Evolutionary conservation across 2,888 invertebrate genomes (phyloP), one percentile per base, ranked within the genome.

Genomic region (Drosophila eohydei): DNA sequence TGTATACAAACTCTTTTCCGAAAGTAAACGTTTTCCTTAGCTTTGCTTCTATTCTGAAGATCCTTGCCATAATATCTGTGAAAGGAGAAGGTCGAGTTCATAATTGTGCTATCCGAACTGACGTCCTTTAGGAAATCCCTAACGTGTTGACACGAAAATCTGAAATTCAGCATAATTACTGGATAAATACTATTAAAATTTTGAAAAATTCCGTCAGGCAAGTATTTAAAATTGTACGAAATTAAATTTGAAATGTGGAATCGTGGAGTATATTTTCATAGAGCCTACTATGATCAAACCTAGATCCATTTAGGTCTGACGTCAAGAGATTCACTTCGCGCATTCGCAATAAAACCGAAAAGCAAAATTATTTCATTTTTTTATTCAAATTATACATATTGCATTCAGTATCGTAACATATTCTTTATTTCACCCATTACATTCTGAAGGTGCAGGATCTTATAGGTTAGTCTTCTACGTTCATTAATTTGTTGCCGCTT

Each of bases 11-110:
- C 90, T 65, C 71, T 62, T 67, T 78, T 81, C 4, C 75, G 14
- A 51, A 74, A 81, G 58, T 73, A 64, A 4, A 78, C 69, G 38
- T 85, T 82, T 46, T 87, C 85, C 36, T 56, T 76, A 0, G 80
- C 70, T 30, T 60, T 65, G 12, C 80, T 83, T 34, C 76, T 71
- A 0, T 80, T 62, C 2, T 52, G 12, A 9, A 71, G 14, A 3
- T 63, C 48, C 26, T 14, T 28, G 1, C 4, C 4, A 2, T 21
- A 50, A 26, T n/a, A 6, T 16, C 38, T 70, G 32, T 3, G 2
- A 1, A 16, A 12, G 21, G 34, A 36, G 7, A 0, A 8, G 1
- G 14, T 7, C 4, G 21, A 2, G 11, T 0, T 6, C 16, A 7
- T 0, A 1, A 21, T 8, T 34, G 2, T 2, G 4, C 4, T 34